Percentiles rank a stretch among this genome's conserved stretches.
phyloP scores from a whole-genome alignment of 2,888 invertebrate species.

The Temnothorax unifasciatus region DNA sequence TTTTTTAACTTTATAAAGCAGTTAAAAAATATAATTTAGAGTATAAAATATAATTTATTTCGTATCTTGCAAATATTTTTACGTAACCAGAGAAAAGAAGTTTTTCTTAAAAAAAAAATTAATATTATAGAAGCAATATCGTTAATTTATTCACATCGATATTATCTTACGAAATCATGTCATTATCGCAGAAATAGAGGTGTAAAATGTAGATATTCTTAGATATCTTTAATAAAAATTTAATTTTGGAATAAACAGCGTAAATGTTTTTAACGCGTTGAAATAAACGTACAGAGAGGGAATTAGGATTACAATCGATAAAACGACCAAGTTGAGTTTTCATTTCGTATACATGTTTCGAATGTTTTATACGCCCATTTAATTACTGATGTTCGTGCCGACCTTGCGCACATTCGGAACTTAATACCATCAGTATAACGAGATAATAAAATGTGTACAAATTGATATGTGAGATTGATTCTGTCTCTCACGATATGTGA shows the following conservation, averaged over 20 bases:
- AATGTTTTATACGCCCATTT: not conserved
- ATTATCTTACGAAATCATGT: not conserved
- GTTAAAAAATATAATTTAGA: not conserved
- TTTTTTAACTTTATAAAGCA: not conserved
- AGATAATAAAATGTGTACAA: conserved; percentile 16
- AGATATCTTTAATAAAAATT: not conserved
- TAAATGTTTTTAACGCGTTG: not conserved
- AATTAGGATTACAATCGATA: conserved; percentile 17
- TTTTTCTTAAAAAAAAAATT: not conserved
- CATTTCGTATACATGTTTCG: not conserved
- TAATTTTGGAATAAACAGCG: not conserved
- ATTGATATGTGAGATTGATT: not conserved
- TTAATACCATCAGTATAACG: not conserved
- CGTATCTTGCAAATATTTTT: not conserved
- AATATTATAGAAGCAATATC: not conserved
- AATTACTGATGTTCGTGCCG: conserved; percentile 15
- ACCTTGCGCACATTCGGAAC: not conserved
- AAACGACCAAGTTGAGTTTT: not conserved
- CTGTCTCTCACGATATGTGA: not conserved
- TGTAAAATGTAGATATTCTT: not conserved
- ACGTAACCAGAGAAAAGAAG: not conserved
- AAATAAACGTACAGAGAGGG: not conserved
- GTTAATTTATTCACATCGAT: not conserved
- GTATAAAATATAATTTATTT: not conserved
- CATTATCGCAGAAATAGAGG: not conserved